Evolutionary conservation across 2,888 invertebrate genomes (phyloP).

Genomic region (Ptychoptera albimana): DNA sequence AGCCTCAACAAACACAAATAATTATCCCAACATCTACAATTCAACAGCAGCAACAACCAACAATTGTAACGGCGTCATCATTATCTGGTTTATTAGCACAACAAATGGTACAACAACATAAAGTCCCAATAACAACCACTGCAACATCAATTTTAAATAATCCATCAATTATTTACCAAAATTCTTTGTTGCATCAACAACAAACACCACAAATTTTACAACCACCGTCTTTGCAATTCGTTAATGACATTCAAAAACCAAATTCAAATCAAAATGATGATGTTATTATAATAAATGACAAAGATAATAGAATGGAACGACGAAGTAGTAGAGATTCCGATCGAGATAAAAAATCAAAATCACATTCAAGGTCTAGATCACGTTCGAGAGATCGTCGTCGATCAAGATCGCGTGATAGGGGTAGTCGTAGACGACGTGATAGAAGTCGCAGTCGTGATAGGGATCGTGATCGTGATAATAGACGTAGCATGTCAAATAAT

Average conservation of each 20-base stretch:
- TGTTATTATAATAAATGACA: slow-evolving; percentile 9
- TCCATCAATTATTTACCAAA: slow-evolving; percentile 9
- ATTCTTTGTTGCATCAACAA: slow-evolving; percentile 16
- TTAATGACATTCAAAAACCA: too few relatives aligned
- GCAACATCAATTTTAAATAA: background rate
- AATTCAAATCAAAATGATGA: background rate
- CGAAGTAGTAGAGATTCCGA: background rate
- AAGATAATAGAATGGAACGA: slow-evolving; percentile 1
- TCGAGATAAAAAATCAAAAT: slow-evolving; percentile 19
- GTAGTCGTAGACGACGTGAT: slow-evolving; percentile 28
- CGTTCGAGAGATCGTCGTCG: slow-evolving; percentile 1
- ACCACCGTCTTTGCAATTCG: background rate
- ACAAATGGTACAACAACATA: slow-evolving; percentile 8
- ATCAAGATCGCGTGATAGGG: slow-evolving; percentile 13
- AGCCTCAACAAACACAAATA: slow-evolving; percentile 12
- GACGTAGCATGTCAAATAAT: slow-evolving; percentile 19
- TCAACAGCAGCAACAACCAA: slow-evolving; percentile 18
- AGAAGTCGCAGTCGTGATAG: slow-evolving; percentile 33
- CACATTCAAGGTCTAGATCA: background rate
- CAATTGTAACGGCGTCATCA: slow-evolving; percentile 22
- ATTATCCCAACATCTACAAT: slow-evolving; percentile 12
- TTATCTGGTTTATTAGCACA: slow-evolving; percentile 20
- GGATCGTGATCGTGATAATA: slow-evolving; percentile 30
- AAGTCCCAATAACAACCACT: background rate
- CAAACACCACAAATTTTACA: slow-evolving; percentile 8